Evolutionary conservation across 2,797 vertebrate genomes (phyloP).

Genomic region (Streptopelia turtur): DNA sequence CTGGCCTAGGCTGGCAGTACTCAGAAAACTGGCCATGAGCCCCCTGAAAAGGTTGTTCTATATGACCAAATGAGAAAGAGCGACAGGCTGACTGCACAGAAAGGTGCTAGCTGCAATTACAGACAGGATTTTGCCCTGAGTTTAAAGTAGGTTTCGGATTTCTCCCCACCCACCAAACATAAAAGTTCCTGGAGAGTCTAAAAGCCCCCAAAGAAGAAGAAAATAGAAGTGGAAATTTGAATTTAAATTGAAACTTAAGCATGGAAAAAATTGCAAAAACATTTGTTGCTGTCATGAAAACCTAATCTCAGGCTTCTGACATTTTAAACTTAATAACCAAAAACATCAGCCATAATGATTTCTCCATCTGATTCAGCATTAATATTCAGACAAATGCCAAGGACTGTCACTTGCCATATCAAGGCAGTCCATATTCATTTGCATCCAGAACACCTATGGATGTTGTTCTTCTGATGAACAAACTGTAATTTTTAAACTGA

Average conservation of each 20-base stretch:
- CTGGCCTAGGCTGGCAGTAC: background rate
- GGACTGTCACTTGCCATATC: slow-evolving; percentile 57
- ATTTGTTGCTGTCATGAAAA: slow-evolving; percentile 42
- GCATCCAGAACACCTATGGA: slow-evolving; percentile 37
- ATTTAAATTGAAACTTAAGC: slow-evolving; percentile 17
- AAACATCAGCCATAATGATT: slow-evolving; percentile 53
- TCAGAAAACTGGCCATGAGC: background rate
- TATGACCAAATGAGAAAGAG: background rate
- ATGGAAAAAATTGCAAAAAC: slow-evolving; percentile 60
- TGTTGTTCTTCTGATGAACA: slow-evolving; percentile 48
- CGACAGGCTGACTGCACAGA: background rate
- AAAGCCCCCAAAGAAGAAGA: background rate
- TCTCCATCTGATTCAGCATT: slow-evolving; percentile 46
- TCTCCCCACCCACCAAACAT: background rate
- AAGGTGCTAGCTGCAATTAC: background rate
- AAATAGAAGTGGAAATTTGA: background rate
- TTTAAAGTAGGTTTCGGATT: background rate
- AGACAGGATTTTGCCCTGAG: background rate
- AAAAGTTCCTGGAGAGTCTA: background rate
- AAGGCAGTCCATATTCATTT: slow-evolving; percentile 63
- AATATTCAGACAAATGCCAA: slow-evolving; percentile 46
- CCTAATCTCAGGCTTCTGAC: slow-evolving; percentile 45
- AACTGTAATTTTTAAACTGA: slow-evolving; percentile 39
- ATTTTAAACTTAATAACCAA: slow-evolving; percentile 62
- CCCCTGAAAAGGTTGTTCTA: background rate